Evolutionary conservation across 2,888 invertebrate genomes (phyloP), one percentile per base, ranked within the genome.

Genomic region (Torymus aiolomorphi): DNA sequence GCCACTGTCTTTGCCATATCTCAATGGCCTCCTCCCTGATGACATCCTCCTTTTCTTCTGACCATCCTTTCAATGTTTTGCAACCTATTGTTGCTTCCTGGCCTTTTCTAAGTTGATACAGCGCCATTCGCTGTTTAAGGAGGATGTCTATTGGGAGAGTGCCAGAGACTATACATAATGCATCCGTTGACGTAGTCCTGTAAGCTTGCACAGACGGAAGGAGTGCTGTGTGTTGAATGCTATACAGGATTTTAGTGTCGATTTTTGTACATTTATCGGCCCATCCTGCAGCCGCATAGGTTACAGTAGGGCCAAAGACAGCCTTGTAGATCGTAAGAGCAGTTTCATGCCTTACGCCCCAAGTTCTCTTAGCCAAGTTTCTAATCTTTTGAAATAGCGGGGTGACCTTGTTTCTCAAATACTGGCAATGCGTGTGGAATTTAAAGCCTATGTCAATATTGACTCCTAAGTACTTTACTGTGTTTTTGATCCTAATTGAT

Each of bases 271-370:
- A 1, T 57, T 1, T 65, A 65, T 14, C n/a, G n/a, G 51, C 51
- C 54, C 74, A 74, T 1, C 65, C 65, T 14, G 63, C 65, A 13
- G 74, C 63, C 3, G 65, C 74, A 20, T 74, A 74, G 1, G 65
- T n/a, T n/a, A n/a, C n/a, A n/a, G n/a, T n/a, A n/a, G n/a, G n/a
- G n/a, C n/a, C n/a, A n/a, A n/a, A n/a, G 11, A 74, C 65, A 51
- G 63, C 74, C 12, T 16, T 59, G 61, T 61, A 61, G 31, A 61
- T 24, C 5, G 1, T 31, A 4, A 14, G 2, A 11, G 61, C 3
- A 61, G 49, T 24, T 13, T 13, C 11, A 8, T 51, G 20, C 31
- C 16, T 59, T 14, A 72, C 11, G 0, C 73, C 73, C 73, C 73
- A 72, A 4, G n/a, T 13, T 4, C 3, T 61, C 16, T n/a, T 31